Base-by-base conservation (phyloP, 2,888 invertebrate species). In the Serripes groenlandicus region DNA sequence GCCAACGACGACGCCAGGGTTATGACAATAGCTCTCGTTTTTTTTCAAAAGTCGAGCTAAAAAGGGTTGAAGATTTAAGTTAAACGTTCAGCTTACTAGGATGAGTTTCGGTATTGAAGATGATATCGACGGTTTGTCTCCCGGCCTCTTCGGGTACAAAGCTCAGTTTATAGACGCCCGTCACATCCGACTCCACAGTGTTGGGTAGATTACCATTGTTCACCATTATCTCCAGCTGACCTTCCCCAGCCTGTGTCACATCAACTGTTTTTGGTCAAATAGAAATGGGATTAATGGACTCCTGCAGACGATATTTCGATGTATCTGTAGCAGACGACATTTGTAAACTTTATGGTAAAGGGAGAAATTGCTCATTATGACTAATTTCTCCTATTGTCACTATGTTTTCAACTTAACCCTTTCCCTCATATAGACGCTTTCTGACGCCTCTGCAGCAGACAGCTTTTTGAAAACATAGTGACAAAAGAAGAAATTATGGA, bases 121-220 rank as follows among this genome's bases (percentile, higher is more conserved):
- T 97, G 89, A 99, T 97, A 81, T 98, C 96, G 28, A 99, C 97
- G 94, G 98, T 98, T 93, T 98, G 98, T 54, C 97, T 96, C 0
- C 99, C 99, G 7, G 98, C 97, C 90, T 97, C 97, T 0, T 97
- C 96, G 0, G 99, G 98, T 1, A 97, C 96, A 94, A 98, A 99
- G 0, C 97, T 97, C 75, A 98, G 97, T 85, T 97, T 96, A 96
- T 97, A 98, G 88, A 98, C 90, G 2, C 97, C 97, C 37, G 94
- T 93, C 34, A 87, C 81, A 26, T 91, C 85, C 60, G 89, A 83
- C 54, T 92, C 90, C 9, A 94, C 94, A 4, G 91, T 98, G 96
- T 99, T 99, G 68, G 99, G 99, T 84, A 99, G 98, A 96, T 99
- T 98, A 89, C 99, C 99, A 95, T 99, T 98, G 95, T 99, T 99